Conservation (phyloP, 2,113 vertebrate genomes). For the Anarhynchus alexandrinus region DNA sequence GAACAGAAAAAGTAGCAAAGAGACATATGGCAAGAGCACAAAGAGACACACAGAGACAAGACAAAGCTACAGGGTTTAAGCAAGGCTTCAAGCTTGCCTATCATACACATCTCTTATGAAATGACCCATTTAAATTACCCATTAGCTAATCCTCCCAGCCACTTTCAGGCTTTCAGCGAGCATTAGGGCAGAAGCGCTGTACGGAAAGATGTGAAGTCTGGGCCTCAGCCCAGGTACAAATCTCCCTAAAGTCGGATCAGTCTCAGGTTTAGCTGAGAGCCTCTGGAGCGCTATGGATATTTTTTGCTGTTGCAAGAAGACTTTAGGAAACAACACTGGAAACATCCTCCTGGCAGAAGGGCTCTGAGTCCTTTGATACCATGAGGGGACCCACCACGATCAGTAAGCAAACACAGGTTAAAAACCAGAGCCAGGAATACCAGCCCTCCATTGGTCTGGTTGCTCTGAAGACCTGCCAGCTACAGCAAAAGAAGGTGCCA, state of each 20-base stretch:
- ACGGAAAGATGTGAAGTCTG: not conserved
- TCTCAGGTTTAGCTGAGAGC: not conserved
- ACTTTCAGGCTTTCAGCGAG: constrained; percentile 5
- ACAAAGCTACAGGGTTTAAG: constrained; percentile 42
- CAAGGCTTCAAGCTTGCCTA: constrained; percentile 14
- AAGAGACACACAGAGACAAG: constrained; percentile 17
- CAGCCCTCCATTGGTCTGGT: not conserved
- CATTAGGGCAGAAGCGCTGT: not conserved
- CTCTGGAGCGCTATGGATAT: not conserved
- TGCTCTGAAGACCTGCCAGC: not conserved
- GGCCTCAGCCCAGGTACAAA: constrained; percentile 15
- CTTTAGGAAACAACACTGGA: not conserved
- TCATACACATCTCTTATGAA: constrained; percentile 22
- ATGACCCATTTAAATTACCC: constrained; percentile 52
- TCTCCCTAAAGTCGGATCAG: not conserved
- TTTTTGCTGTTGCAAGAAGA: not conserved
- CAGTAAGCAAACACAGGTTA: not conserved
- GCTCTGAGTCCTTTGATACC: not conserved
- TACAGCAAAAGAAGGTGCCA: not conserved
- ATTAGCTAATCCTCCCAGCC: constrained; percentile 44
- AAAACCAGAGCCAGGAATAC: not conserved
- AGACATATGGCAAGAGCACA: constrained; percentile 41
- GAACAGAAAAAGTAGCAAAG: constrained; percentile 34
- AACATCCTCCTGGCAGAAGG: not conserved
- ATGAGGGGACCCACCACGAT: not conserved